A percentile compares a stretch with the other conserved stretches of the same genome.
phyloP scores from a whole-genome alignment of 2,797 vertebrate genomes.

The Rachycentron canadum region DNA sequence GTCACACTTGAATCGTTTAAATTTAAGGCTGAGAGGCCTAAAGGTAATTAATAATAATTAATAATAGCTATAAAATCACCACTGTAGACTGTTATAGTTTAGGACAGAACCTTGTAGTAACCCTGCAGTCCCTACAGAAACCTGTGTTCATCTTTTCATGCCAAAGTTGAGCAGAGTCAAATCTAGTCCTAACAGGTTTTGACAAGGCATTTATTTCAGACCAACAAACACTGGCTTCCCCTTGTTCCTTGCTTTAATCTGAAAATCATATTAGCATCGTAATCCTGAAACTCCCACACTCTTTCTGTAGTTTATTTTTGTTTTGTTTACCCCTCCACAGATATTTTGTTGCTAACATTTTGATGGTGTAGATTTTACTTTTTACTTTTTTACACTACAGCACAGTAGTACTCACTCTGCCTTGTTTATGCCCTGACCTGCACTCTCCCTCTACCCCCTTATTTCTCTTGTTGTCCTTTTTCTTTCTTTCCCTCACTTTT shows the following conservation, averaged over 20 bases:
- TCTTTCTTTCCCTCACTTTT: slow-evolving; percentile 51
- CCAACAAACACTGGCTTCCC: background rate
- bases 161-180: background rate
- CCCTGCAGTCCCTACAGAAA: no score
- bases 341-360: slow-evolving; percentile 69
- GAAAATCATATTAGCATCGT: background rate
- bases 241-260: slow-evolving; percentile 2
- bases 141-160: background rate
- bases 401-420: slow-evolving; percentile 68
- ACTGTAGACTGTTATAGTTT: background rate
- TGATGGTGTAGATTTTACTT: slow-evolving; percentile 60
- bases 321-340: slow-evolving; percentile 41
- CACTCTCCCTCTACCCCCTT: slow-evolving; percentile 43
- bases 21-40: background rate
- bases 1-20: background rate
- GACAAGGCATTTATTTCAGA: background rate
- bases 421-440: slow-evolving; percentile 63
- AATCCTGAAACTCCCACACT: slow-evolving; percentile 6
- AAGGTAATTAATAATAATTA: background rate
- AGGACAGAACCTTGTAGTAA: background rate
- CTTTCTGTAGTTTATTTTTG: slow-evolving; percentile 24
- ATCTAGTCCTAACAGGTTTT: background rate
- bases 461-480: slow-evolving; percentile 49
- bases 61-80: background rate
- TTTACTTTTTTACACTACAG: slow-evolving; percentile 64